These are phyloP conservation scores for Morphnarchus princeps DNA, from an alignment of 2,113 vertebrate genomes.

Conservation along the genomic window DNA sequence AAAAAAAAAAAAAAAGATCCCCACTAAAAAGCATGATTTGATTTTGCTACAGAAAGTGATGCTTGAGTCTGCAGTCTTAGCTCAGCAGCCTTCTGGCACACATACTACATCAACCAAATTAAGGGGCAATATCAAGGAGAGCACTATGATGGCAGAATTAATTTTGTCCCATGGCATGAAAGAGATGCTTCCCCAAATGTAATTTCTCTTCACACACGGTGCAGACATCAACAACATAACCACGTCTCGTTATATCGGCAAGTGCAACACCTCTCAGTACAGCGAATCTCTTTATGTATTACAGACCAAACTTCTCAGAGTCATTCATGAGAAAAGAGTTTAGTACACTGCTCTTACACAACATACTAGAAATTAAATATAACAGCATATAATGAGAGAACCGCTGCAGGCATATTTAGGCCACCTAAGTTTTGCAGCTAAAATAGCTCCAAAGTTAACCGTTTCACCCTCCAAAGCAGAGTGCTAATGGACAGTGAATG, in stretches of 20 bases:
- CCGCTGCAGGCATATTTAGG: background rate
- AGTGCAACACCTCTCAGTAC: background rate
- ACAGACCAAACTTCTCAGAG: background rate
- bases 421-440: constrained; percentile 45
- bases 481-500: constrained; percentile 53
- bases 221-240: background rate
- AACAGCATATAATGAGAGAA: constrained; percentile 12
- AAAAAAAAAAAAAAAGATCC: background rate
- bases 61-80: background rate
- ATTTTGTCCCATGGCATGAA: background rate
- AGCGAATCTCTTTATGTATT: background rate
- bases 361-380: constrained; percentile 31
- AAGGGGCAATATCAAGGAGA: background rate
- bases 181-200: background rate
- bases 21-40: background rate
- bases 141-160: background rate
- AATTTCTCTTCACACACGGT: background rate
- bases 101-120: background rate
- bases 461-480: constrained; percentile 6
- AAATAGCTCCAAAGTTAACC: constrained; percentile 23
- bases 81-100: background rate
- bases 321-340: constrained; percentile 14
- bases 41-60: background rate
- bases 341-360: constrained; percentile 19
- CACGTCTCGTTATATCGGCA: background rate